These are phyloP conservation scores for Lepidocolaptes lacrymiger DNA, from an alignment of 2,797 vertebrate species.

Conservation along the genomic window DNA sequence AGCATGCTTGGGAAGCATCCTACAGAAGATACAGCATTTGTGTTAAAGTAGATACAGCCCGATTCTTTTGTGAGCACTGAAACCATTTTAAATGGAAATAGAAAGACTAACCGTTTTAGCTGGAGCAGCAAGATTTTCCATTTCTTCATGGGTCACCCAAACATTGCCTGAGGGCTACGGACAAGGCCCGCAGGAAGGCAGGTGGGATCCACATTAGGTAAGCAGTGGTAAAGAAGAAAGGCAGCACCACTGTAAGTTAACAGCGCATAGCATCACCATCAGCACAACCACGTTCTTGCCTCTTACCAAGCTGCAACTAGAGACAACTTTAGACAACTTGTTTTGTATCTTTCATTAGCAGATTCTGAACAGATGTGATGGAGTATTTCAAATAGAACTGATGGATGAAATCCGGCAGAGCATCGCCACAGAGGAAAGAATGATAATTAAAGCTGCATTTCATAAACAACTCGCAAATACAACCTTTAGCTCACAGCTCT, in stretches of 20 bases:
- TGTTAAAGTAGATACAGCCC: neutral
- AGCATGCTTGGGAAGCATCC: neutral
- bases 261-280: constrained; percentile 90
- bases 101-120: constrained; percentile 94
- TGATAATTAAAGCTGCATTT: constrained; percentile 7
- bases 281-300: constrained; percentile 71
- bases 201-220: constrained; percentile 87
- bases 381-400: neutral
- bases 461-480: neutral
- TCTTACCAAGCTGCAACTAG: constrained; percentile 59
- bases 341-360: neutral
- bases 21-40: neutral
- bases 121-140: constrained; percentile 95
- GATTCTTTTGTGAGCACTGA: neutral
- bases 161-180: constrained; percentile 97
- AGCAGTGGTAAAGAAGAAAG: constrained; percentile 98
- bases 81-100: neutral
- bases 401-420: neutral
- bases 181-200: constrained; percentile 78
- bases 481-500: neutral
- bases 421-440: constrained; percentile 13
- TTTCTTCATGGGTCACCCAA: constrained; percentile 99
- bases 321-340: constrained; percentile 54
- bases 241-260: constrained; percentile 97
- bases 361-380: neutral